Evolutionary conservation across 2,797 vertebrate genomes (phyloP).

Genomic region (Thunnus albacares): DNA sequence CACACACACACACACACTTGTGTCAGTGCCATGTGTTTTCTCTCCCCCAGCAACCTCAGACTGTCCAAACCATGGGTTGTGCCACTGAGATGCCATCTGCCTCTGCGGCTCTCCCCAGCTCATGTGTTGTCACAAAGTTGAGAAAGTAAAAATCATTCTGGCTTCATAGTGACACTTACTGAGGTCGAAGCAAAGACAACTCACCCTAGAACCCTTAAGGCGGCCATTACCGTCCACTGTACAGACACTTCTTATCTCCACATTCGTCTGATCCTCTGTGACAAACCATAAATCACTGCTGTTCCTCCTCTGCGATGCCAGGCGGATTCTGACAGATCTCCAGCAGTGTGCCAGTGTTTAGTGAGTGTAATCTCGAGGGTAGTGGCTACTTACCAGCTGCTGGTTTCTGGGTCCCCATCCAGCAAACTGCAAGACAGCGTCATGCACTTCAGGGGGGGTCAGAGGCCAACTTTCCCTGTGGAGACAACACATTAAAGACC

Average conservation of each 20-base stretch:
- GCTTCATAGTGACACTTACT: constrained; percentile 32
- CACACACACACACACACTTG: constrained; percentile 17
- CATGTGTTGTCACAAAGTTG: constrained; percentile 33
- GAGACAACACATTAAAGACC: constrained; percentile 34
- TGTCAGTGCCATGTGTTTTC: constrained; percentile 41
- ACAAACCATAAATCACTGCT: constrained; percentile 35
- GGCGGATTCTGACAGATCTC: constrained; percentile 31
- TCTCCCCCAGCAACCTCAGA: constrained; percentile 18
- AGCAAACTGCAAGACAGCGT: constrained; percentile 93
- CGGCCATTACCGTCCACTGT: constrained; percentile 14
- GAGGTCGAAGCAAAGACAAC: constrained; percentile 53
- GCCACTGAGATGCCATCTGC: constrained; percentile 76
- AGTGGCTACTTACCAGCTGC: constrained; percentile 92
- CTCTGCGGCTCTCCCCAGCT: constrained; percentile 49
- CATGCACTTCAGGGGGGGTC: constrained; percentile 93
- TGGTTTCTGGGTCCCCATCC: constrained; percentile 96
- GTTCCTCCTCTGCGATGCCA: constrained; percentile 2
- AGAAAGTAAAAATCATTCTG: constrained; percentile 28
- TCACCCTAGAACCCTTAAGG: constrained; percentile 11
- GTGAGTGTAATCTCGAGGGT: constrained; percentile 33
- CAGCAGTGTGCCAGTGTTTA: constrained; percentile 24
- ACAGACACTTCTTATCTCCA: constrained; percentile 34
- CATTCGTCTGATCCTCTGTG: constrained; percentile 26
- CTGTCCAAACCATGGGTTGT: constrained; percentile 37
- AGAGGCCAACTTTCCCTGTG: constrained; percentile 92